Base-by-base conservation (phyloP, 2,797 vertebrate species). In the Mastacembelus armatus region DNA sequence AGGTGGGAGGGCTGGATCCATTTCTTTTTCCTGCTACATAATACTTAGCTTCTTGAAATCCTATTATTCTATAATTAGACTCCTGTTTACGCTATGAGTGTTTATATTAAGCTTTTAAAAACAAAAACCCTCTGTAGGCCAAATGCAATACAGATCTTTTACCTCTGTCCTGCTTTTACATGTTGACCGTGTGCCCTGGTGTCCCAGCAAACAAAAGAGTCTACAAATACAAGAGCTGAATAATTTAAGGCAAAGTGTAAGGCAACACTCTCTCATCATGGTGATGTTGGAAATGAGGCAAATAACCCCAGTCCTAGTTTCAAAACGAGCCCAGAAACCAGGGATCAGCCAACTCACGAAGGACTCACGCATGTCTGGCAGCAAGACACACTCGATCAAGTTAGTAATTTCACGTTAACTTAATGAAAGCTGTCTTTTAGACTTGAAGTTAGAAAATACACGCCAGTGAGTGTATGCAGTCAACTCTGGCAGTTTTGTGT, bases 181-280 rank as follows among this genome's bases (percentile, higher is more conserved):
- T 78, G 80, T 80, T 50, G 63, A 68, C 77, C 48, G 77, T 75
- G 65, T 76, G 73, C 71, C 62, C 76, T 24, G 61, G 71, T 82
- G 83, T 90, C 85, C 75, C 38, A 54, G 77, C 83, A 81, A 83
- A 93, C 91, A 92, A 92, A 88, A 86, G 84, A 77, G 66, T 62
- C 77, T 85, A 79, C 89, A 90, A 93, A 89, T 85, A 86, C 77
- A 90, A 77, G 74, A 77, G 32, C 80, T 94, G 75, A 94, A 95
- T 95, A 90, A 94, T 94, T 94, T 65, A 94, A 81, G 49, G 38
- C 55, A 30, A 64, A 66, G 77, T 85, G 93, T 86, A 94, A 94
- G 65, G 63, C 52, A 82, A 92, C 60, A 71, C 91, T 70, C 54
- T 71, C 57, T 71, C 52, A 49, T 66, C 64, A 71, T 42, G 84